These are phyloP conservation scores for Ianthella basta DNA, from an alignment of 37 sponge, comb jelly and placozoan species.

Conservation along the genomic window DNA sequence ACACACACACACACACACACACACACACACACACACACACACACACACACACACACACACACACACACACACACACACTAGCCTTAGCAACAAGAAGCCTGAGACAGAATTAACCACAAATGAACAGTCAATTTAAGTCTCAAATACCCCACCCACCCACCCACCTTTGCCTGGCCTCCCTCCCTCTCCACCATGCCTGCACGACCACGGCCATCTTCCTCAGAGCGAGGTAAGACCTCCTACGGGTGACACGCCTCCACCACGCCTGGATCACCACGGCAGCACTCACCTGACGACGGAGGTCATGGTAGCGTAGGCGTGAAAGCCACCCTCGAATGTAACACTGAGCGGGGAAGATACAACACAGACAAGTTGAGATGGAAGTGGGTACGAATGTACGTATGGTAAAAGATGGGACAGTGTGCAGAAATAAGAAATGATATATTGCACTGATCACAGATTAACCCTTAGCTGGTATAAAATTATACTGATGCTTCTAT, in stretches of 20 bases:
- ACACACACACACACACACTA: too few relatives aligned
- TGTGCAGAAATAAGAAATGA: neutral
- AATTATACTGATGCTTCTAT: too few relatives aligned
- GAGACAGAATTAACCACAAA: too few relatives aligned
- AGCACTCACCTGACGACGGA: slow-evolving; percentile 51
- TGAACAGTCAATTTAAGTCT: too few relatives aligned
- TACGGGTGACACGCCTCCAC: slow-evolving; percentile 54
- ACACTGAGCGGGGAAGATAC: neutral
- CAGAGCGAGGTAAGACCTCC: slow-evolving; percentile 30
- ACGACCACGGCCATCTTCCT: slow-evolving; percentile 47
- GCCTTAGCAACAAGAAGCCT: too few relatives aligned
- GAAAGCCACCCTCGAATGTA: slow-evolving; percentile 62
- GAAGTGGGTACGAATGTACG: neutral
- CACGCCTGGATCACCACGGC: slow-evolving; percentile 78
- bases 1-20: too few relatives aligned
- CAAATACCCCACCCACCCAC: neutral
- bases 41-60: too few relatives aligned
- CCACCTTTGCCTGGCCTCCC: slow-evolving; percentile 40
- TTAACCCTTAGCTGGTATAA: too few relatives aligned
- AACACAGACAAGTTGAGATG: neutral
- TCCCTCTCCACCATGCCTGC: slow-evolving; percentile 69
- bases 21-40: too few relatives aligned
- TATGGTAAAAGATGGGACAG: neutral
- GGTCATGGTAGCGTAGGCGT: neutral
- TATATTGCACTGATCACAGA: too few relatives aligned